phyloP scores from a whole-genome alignment of 2,888 invertebrate species.

The Tanytarsus gracilentus region DNA sequence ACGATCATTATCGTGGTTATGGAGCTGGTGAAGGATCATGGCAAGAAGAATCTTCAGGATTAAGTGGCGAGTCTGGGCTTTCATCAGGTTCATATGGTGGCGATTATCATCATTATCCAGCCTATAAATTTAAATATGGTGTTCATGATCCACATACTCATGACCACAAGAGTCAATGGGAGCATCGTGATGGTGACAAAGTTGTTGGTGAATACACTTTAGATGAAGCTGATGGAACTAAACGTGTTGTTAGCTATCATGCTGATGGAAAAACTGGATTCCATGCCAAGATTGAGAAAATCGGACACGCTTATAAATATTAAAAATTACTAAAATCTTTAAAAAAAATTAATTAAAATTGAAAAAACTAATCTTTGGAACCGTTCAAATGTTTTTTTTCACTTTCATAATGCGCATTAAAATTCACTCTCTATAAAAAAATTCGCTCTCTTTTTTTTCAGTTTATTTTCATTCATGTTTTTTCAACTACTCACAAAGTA shows the following conservation, averaged over 20 bases:
- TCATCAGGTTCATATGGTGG: not conserved
- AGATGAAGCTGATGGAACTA: constrained; percentile 7
- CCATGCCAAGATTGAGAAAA: not conserved
- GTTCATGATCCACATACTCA: constrained; percentile 1
- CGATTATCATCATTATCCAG: constrained; percentile 6
- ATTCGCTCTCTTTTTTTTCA: too few species aligned
- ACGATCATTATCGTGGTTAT: too few species aligned
- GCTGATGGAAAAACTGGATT: not conserved
- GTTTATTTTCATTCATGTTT: too few species aligned
- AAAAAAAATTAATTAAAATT: too few species aligned
- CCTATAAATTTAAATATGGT: constrained; percentile 2
- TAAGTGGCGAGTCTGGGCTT: not conserved
- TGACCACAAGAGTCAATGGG: constrained; percentile 3
- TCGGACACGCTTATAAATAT: not conserved
- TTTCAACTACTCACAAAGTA: too few species aligned
- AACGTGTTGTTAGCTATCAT: not conserved
- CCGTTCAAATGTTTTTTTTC: too few species aligned
- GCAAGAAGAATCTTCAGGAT: too few species aligned
- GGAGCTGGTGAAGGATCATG: not conserved
- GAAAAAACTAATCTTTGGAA: too few species aligned
- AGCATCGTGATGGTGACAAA: not conserved
- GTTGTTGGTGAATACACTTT: not conserved
- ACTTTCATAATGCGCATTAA: too few species aligned
- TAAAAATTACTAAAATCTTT: too few species aligned
- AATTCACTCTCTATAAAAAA: too few species aligned